These are phyloP conservation scores for Leptinotarsa tumamoca DNA, from an alignment of 2,888 invertebrate species.

Conservation along the genomic window DNA sequence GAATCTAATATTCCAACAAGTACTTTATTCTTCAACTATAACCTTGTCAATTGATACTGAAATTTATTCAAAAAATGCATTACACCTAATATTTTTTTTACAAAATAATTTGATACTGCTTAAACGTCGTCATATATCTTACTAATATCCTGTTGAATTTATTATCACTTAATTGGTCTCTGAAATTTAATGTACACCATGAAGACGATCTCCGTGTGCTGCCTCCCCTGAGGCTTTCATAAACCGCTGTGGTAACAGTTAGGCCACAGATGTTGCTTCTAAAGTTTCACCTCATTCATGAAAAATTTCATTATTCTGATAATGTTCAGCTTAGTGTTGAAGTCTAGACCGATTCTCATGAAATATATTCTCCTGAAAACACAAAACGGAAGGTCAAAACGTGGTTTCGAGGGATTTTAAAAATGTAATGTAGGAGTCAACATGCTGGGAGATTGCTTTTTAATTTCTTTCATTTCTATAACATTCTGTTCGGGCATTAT, in stretches of 20 bases:
- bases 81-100: too few relatives aligned
- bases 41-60: too few relatives aligned
- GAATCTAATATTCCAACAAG: too few relatives aligned
- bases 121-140: too few relatives aligned
- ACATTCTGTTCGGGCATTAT: neutral
- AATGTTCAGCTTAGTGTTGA: slow-evolving; percentile 3
- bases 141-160: too few relatives aligned
- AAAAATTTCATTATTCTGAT: slow-evolving; percentile 15
- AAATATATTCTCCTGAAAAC: neutral
- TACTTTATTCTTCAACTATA: too few relatives aligned
- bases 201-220: too few relatives aligned
- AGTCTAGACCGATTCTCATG: slow-evolving; percentile 7
- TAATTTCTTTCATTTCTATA: neutral
- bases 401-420: neutral
- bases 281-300: neutral
- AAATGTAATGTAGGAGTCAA: neutral
- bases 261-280: neutral
- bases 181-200: too few relatives aligned
- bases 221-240: neutral
- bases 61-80: too few relatives aligned
- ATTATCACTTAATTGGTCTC: too few relatives aligned
- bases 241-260: neutral
- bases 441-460: neutral
- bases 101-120: too few relatives aligned
- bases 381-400: too few relatives aligned